These are phyloP conservation scores for Perithous albicinctus DNA, from an alignment of 2,888 invertebrate genomes.

Conservation along the genomic window DNA sequence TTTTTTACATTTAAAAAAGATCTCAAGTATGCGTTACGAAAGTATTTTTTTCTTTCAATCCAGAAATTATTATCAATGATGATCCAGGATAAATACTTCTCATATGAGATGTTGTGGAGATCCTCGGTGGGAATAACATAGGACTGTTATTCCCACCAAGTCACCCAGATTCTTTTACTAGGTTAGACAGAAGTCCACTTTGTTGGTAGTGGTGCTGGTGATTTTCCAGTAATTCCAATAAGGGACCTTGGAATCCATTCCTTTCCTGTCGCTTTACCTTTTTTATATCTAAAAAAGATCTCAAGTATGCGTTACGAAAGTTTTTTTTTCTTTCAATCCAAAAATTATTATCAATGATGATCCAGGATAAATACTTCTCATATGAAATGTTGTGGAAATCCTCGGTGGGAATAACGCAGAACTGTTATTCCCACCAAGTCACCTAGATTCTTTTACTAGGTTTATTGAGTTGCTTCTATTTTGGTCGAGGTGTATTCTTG, in stretches of 20 bases:
- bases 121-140: neutral
- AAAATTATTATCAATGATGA: no score
- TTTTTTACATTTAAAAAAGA: slow-evolving; percentile 5
- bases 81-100: neutral
- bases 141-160: neutral
- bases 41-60: no score
- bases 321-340: no score
- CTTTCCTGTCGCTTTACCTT: slow-evolving; percentile 45
- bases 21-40: no score
- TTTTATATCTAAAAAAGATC: no score
- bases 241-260: no score
- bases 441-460: neutral
- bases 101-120: neutral
- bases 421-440: neutral
- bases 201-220: no score
- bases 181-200: no score
- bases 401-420: neutral
- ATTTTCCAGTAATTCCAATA: no score
- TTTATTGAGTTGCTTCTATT: slow-evolving; percentile 6
- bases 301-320: no score
- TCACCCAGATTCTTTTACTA: neutral
- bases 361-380: neutral
- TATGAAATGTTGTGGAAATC: neutral
- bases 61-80: no score
- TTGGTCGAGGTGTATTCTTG: neutral